Conservation (phyloP, 2,888 invertebrate genomes). For the Odontocolon sp. region DNA sequence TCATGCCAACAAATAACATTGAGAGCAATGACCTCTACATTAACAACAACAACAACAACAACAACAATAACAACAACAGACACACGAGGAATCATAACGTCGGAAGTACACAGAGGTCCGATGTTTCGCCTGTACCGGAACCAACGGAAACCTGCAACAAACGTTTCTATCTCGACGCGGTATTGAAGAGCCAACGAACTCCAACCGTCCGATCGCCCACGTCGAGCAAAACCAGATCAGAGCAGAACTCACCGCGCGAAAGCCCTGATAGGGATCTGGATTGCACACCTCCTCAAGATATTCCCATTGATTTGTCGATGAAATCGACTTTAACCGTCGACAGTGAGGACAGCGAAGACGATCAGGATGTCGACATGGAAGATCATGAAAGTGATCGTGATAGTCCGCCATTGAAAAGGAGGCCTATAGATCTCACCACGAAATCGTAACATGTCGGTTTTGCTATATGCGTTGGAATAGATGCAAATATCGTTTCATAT, state of each 20-base stretch:
- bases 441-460: constrained; percentile 61
- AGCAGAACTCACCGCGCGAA: constrained; percentile 75
- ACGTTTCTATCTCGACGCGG: constrained; percentile 88
- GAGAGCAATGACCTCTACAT: constrained; percentile 68
- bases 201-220: constrained; percentile 71
- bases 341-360: constrained; percentile 72
- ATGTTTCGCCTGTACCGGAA: constrained; percentile 33
- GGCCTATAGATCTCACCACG: constrained; percentile 73
- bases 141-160: constrained; percentile 85
- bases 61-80: constrained; percentile 79
- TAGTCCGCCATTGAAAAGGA: constrained; percentile 82
- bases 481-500: neutral
- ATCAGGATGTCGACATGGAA: constrained; percentile 79
- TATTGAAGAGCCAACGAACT: constrained; percentile 87
- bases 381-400: constrained; percentile 79
- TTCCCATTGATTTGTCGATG: constrained; percentile 91
- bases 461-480: neutral
- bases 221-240: constrained; percentile 64
- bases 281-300: constrained; percentile 84
- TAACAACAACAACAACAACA: constrained; percentile 52
- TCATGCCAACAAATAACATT: constrained; percentile 72
- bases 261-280: constrained; percentile 80
- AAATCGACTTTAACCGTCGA: constrained; percentile 81
- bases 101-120: constrained; percentile 63
- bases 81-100: constrained; percentile 82